A percentile compares a stretch with the other conserved stretches of the same genome.
phyloP scores from a whole-genome alignment of 2,113 vertebrate genomes.

The Alosa alosa region DNA sequence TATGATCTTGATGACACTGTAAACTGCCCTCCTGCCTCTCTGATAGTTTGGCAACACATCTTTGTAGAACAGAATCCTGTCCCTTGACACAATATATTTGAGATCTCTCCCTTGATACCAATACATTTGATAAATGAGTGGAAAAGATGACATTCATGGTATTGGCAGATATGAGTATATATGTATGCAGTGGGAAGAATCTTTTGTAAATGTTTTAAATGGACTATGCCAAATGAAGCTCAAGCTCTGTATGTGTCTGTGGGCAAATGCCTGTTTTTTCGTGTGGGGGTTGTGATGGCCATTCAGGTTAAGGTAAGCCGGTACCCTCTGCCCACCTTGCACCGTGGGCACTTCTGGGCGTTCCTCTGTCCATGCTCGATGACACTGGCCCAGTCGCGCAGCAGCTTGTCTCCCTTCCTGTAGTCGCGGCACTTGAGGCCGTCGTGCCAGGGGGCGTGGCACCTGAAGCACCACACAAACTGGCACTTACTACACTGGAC shows the following conservation, averaged over 20 bases:
- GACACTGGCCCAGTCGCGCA: constrained; percentile 93
- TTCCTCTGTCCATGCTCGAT: constrained; percentile 97
- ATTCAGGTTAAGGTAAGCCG: background rate
- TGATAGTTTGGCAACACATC: background rate
- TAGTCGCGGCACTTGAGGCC: constrained; percentile 95
- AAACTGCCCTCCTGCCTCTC: background rate
- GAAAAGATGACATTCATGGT: too few relatives aligned
- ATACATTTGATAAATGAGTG: too few relatives aligned
- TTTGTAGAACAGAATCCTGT: too few relatives aligned
- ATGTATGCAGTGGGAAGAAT: too few relatives aligned
- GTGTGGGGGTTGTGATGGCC: too few relatives aligned
- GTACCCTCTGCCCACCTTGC: constrained; percentile 77
- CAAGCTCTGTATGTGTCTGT: background rate
- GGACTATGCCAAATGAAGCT: too few relatives aligned
- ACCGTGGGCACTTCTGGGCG: constrained; percentile 96
- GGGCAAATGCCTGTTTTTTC: too few relatives aligned
- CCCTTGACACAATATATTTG: too few relatives aligned
- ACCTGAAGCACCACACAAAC: constrained; percentile 99
- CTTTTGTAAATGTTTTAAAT: too few relatives aligned
- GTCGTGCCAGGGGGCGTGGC: constrained; percentile 97
- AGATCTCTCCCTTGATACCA: too few relatives aligned
- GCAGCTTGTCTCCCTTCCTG: constrained; percentile 92
- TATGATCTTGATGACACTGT: background rate
- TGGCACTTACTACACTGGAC: constrained; percentile 92
- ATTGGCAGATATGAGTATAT: too few relatives aligned